Conservation (phyloP, 2,797 vertebrate species). For the Tenualosa ilisha region DNA sequence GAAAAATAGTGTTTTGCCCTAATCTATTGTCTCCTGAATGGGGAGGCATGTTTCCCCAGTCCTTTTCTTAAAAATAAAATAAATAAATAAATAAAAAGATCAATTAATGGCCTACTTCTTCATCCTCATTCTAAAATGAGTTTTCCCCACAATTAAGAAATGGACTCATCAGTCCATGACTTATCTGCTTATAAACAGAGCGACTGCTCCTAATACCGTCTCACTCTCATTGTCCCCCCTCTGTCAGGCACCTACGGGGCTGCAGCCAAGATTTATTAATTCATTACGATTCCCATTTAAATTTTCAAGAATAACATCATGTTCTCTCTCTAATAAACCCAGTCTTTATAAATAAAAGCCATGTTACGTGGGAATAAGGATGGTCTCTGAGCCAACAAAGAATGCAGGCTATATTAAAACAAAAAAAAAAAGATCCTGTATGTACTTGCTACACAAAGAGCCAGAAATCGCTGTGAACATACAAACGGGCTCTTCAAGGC, state of each 20-base stretch:
- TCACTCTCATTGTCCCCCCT: slow-evolving; percentile 71
- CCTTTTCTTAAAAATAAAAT: slow-evolving; percentile 48
- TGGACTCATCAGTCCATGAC: slow-evolving; percentile 81
- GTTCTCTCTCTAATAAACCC: slow-evolving; percentile 68
- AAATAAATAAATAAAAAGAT: slow-evolving; percentile 71
- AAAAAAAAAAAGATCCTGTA: slow-evolving; percentile 52
- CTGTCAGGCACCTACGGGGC: slow-evolving; percentile 63
- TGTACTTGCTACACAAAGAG: slow-evolving; percentile 55
- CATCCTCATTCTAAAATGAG: slow-evolving; percentile 75
- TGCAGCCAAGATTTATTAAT: slow-evolving; percentile 79
- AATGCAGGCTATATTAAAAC: slow-evolving; percentile 10
- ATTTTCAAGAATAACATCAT: slow-evolving; percentile 73
- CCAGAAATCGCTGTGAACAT: slow-evolving; percentile 54
- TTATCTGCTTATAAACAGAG: slow-evolving; percentile 81
- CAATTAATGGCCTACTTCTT: slow-evolving; percentile 80
- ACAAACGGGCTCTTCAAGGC: slow-evolving; percentile 37
- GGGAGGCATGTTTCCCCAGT: slow-evolving; percentile 50
- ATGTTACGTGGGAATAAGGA: slow-evolving; percentile 54
- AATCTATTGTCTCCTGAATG: slow-evolving; percentile 67
- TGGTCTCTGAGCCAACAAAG: slow-evolving; percentile 35
- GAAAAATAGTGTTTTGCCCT: slow-evolving; percentile 70
- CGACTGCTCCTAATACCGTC: slow-evolving; percentile 71
- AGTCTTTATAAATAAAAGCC: slow-evolving; percentile 70
- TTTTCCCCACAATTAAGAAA: slow-evolving; percentile 78
- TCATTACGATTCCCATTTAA: slow-evolving; percentile 80